A percentile compares a stretch with the other conserved stretches of the same genome.
Evolutionary conservation across 2,797 vertebrate species (phyloP).

Genomic region (Chaunax sp.): DNA sequence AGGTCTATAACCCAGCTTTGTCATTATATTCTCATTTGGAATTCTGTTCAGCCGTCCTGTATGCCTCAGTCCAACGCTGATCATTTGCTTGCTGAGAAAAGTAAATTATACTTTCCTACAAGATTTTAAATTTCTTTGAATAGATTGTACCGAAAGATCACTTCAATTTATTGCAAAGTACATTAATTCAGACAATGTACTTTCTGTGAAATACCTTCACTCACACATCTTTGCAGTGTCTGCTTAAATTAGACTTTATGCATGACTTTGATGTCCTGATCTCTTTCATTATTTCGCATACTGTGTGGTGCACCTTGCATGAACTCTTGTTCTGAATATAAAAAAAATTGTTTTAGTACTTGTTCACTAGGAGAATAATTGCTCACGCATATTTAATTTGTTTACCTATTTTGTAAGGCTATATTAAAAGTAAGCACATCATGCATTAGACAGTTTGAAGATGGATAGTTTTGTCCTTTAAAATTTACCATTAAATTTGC

Average conservation of each 20-base stretch:
- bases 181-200: slow-evolving; percentile 53
- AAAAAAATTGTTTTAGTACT: slow-evolving; percentile 13
- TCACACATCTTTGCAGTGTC: slow-evolving; percentile 54
- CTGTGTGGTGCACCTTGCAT: slow-evolving; percentile 38
- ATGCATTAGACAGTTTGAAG: too few species aligned
- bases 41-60: slow-evolving; percentile 6
- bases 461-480: too few species aligned
- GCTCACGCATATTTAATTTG: slow-evolving; percentile 3
- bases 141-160: slow-evolving; percentile 59
- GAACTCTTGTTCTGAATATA: slow-evolving; percentile 39
- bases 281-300: slow-evolving; percentile 41
- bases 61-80: slow-evolving; percentile 30
- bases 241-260: slow-evolving; percentile 56
- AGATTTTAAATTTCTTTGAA: slow-evolving; percentile 44
- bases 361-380: slow-evolving; percentile 9
- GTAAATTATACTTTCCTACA: slow-evolving; percentile 45
- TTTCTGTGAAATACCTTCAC: slow-evolving; percentile 48
- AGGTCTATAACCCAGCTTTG: slow-evolving; percentile 30
- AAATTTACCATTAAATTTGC: too few species aligned
- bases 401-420: slow-evolving; percentile 1
- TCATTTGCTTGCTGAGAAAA: slow-evolving; percentile 51
- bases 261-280: slow-evolving; percentile 58
- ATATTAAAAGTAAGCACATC: neutral
- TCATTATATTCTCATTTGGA: slow-evolving; percentile 23
- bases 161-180: slow-evolving; percentile 50